Conservation (phyloP, 2,888 invertebrate species). For the Apotomis capreana region DNA sequence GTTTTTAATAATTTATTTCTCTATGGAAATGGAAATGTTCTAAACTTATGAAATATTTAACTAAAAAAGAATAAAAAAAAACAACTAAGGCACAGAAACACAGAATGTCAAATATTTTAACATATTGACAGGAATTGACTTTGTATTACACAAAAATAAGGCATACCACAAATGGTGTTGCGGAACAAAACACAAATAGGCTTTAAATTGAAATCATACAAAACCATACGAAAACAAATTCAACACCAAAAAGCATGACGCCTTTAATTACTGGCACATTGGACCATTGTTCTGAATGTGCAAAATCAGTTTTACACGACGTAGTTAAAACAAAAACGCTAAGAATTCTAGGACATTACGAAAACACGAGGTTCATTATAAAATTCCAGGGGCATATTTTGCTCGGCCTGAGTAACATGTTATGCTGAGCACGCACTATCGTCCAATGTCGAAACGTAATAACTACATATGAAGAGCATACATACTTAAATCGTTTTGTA, state of each 20-base stretch:
- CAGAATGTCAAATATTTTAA: no score
- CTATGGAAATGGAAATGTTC: no score
- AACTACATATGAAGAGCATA: conserved; percentile 2
- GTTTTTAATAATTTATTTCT: no score
- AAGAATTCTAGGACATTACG: conserved; percentile 35
- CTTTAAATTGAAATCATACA: no score
- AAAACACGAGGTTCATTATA: conserved; percentile 37
- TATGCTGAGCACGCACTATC: conserved; percentile 11
- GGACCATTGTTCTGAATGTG: conserved; percentile 1
- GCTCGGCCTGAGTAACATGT: conserved; percentile 19
- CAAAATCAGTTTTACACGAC: conserved; percentile 23
- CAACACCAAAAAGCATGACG: neutral
- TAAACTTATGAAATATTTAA: no score
- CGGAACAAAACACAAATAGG: no score
- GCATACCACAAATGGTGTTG: no score
- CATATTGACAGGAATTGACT: no score
- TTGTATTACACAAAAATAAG: no score
- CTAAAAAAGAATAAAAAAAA: no score
- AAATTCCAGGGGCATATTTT: conserved; percentile 38
- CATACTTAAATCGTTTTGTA: neutral
- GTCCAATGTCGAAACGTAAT: neutral
- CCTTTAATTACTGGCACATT: neutral
- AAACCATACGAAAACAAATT: no score
- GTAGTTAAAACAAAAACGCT: conserved; percentile 27
- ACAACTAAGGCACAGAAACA: no score